Evolutionary conservation across 2,113 vertebrate genomes (phyloP), one percentile per base, ranked within the genome.

Genomic region (Onychostoma macrolepis): DNA sequence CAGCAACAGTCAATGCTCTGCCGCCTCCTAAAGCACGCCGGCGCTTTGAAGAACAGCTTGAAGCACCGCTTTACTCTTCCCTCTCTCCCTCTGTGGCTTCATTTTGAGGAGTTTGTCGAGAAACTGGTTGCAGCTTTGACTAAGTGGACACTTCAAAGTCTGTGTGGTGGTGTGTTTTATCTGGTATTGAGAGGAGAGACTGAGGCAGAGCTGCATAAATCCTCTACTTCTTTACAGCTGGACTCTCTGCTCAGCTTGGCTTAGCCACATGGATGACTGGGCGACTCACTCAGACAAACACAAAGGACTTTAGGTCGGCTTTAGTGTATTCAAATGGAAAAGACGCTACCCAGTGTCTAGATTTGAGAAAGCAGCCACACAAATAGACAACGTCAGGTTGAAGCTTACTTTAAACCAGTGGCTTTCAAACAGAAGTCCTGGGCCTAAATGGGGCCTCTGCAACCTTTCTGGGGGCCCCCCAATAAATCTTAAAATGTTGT

Each of bases 1-100:
- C 90, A 86, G 45, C 90, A 91, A 92, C 93, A 95, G 93, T 93
- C 89, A 89, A 91, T 78, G 88, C 91, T 91, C 91, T 83, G 90
- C 74, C 58, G 84, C 83, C 87, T 89, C 86, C 88, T 83, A 48
- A 71, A 90, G 88, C 89, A 53, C 65, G 26, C 83, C 48, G 67
- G 33, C 63, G 58, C 89, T 90, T 90, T 90, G 91, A 92, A 90
- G 91, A 94, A 89, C 92, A 93, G 93, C 93, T 93, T 93, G 92
- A 91, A 94, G 92, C 85, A 56, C 41, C 53, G 77, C 56, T 74
- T 72, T 41, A 17, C 87, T 79, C 87, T 84, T 80, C 41, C 21
- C 24, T 85, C 77, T 65, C 63, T 86, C 53, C 82, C 72, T 71
- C 71, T 91, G 76, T 86, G 88, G 85, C 87, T 88, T 84, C 84